These are phyloP conservation scores for Orestias chungarensis DNA, from an alignment of 2,797 vertebrate species.

Conservation along the genomic window DNA sequence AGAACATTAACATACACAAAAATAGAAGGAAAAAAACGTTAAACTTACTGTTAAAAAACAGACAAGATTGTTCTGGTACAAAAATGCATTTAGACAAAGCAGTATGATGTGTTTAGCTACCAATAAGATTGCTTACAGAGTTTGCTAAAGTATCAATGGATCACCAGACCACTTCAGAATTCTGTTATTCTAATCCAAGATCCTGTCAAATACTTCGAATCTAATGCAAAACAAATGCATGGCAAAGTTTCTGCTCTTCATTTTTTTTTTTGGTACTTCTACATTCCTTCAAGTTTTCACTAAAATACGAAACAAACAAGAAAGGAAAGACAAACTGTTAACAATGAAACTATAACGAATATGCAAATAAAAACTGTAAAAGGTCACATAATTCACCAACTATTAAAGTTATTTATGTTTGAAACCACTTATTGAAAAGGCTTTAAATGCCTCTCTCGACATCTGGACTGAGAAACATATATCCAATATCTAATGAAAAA, in stretches of 20 bases:
- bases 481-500: not conserved
- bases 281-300: not conserved
- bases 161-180: slow-evolving; percentile 33
- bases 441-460: not conserved
- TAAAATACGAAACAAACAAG: not conserved
- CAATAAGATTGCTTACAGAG: slow-evolving; percentile 24
- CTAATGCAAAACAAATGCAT: slow-evolving; percentile 15
- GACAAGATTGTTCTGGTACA: not conserved
- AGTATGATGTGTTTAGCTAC: not conserved
- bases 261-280: not conserved
- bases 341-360: no score
- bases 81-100: not conserved
- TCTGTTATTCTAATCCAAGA: slow-evolving; percentile 36
- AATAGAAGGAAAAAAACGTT: not conserved
- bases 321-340: not conserved
- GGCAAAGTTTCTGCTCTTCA: no score
- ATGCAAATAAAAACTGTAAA: not conserved
- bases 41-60: not conserved
- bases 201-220: not conserved
- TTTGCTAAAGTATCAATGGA: slow-evolving; percentile 26
- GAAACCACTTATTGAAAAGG: not conserved
- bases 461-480: not conserved
- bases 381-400: not conserved
- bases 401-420: not conserved
- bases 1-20: not conserved